Base-by-base conservation (phyloP, 1,140 invertebrate genomes). In the Vanessa tameamea region DNA sequence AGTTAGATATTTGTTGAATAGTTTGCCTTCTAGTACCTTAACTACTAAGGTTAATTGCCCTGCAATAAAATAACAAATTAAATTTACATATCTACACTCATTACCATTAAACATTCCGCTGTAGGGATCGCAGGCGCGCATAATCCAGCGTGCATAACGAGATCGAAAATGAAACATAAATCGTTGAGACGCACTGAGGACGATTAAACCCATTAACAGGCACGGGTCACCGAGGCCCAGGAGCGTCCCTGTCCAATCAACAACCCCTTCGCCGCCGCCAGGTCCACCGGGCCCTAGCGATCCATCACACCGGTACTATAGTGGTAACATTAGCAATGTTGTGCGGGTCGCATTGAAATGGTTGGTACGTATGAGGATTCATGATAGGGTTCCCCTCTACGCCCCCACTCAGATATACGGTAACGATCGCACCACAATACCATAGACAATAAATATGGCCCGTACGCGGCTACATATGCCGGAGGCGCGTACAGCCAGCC, bases 101-200 rank as follows among this genome's bases (percentile, higher is more conserved):
- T 61, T 81, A 81, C 76, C 82, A 87, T 90, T 84, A 85, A 64
- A 57, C 77, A 78, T 85, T 74, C 77, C 76, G 70, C 79, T 77
- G 79, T 72, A 77, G 82, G 82, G 81, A 76, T 82, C 77, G 78
- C 78, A 26, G 68, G 79, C 75, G 79, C 76, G 77, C 69, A 85
- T 90, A 89, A 92, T 89, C 90, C 89, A 57, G 72, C 80, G 70
- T 80, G 85, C 82, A 83, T 92, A 91, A 91, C 86, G 86, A 89
- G 89, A 92, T 92, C 89, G 88, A 90, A 90, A 91, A 92, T 92
- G 89, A 91, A 90, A 92, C 90, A 92, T 92, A 92, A 91, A 91
- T 91, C 84, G 86, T 69, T 72, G 72, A 83, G 82, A 87, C 81
- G 84, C 84, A 90, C 88, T 86, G 82, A 82, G 78, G 83, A 83